Conservation (phyloP, 2,113 vertebrate species). For the Podarcis muralis region DNA sequence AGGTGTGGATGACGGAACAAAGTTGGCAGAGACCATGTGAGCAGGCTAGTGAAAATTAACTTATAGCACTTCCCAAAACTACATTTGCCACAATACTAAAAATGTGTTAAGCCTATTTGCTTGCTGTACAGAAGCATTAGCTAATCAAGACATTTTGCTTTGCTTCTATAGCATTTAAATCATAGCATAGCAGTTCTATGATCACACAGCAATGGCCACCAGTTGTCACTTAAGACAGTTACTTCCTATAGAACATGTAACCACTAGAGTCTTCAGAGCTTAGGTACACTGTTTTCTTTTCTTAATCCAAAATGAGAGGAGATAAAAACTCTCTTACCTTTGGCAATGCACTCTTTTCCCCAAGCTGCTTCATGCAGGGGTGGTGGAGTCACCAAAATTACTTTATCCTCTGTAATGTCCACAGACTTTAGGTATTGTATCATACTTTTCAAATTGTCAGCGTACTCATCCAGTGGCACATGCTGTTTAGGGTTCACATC, state of each 20-base stretch:
- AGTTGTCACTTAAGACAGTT: not conserved
- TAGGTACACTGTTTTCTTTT: not conserved
- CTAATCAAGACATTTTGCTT: not conserved
- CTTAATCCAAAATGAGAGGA: not conserved
- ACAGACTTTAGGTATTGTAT: conserved; percentile 77
- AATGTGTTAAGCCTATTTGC: not conserved
- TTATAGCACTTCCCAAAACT: not conserved
- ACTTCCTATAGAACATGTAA: fast-evolving
- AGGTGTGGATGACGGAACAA: not conserved
- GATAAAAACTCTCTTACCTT: conserved; percentile 74
- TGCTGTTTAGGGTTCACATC: conserved; percentile 91
- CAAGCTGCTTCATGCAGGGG: conserved; percentile 85
- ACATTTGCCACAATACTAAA: not conserved
- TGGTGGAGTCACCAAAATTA: conserved; percentile 90
- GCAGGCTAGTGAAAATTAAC: not conserved
- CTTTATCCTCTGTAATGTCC: conserved; percentile 74
- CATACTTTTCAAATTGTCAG: conserved; percentile 82
- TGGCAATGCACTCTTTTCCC: conserved; percentile 86
- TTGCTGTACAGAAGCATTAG: not conserved
- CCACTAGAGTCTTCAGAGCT: not conserved
- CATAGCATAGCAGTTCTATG: not conserved
- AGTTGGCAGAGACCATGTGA: not conserved
- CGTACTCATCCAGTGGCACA: conserved; percentile 87
- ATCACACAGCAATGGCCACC: not conserved
- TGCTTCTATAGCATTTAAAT: not conserved